Evolutionary conservation across 2,888 invertebrate species (phyloP).

Genomic region (Alcis repandata): DNA sequence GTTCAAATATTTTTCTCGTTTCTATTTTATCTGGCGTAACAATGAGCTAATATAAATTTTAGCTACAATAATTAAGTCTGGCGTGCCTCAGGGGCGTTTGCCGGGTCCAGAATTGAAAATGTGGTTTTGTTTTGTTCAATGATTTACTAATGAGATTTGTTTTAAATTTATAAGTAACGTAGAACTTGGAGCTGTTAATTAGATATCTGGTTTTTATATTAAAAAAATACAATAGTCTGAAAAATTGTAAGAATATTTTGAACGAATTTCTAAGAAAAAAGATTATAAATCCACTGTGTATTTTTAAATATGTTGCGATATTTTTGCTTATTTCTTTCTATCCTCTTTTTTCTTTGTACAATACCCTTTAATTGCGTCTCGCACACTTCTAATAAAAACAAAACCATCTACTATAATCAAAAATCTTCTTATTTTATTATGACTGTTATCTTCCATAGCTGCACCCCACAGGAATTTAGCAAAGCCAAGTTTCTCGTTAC

Average conservation of each 20-base stretch:
- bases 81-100: slow-evolving; percentile 19
- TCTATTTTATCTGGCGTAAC: slow-evolving; percentile 18
- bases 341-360: too few species aligned
- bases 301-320: too few species aligned
- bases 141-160: not conserved
- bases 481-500: not conserved
- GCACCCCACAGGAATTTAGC: not conserved
- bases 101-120: slow-evolving; percentile 17
- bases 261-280: too few species aligned
- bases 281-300: too few species aligned
- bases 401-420: too few species aligned
- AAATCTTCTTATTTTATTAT: too few species aligned
- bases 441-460: too few species aligned
- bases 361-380: too few species aligned
- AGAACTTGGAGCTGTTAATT: not conserved
- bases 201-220: not conserved
- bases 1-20: slow-evolving; percentile 17
- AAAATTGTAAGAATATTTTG: too few species aligned
- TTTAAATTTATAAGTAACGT: not conserved
- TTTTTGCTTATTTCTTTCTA: too few species aligned
- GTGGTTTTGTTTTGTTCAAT: slow-evolving; percentile 5
- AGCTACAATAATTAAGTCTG: slow-evolving; percentile 17
- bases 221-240: too few species aligned
- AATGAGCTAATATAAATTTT: slow-evolving; percentile 16
- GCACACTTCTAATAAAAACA: too few species aligned